Conservation (phyloP, 2,888 invertebrate genomes). For the Drosophila infuscata region DNA sequence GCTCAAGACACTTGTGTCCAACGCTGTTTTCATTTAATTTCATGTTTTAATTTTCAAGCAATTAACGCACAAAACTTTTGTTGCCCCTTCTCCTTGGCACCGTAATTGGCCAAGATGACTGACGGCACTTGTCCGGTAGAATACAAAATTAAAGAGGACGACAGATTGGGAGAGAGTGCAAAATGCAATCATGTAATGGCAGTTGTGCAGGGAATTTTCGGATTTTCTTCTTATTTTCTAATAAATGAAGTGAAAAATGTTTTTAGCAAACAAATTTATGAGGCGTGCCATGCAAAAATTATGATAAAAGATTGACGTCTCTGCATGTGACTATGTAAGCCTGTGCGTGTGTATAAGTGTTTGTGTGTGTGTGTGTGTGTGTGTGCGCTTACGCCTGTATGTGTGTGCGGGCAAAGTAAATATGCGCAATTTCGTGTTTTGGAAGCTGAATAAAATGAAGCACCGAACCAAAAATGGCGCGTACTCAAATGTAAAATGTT, state of each 20-base stretch:
- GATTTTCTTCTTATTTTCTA: conserved; percentile 42
- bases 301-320: conserved; percentile 71
- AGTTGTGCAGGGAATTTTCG: not conserved
- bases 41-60: conserved; percentile 78
- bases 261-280: conserved; percentile 78
- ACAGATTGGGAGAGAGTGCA: not conserved
- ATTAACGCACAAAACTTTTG: conserved; percentile 67
- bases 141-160: conserved; percentile 28
- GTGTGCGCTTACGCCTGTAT: not conserved
- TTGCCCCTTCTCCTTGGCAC: not conserved
- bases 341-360: conserved; percentile 16
- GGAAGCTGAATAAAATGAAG: conserved; percentile 69
- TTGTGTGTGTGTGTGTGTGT: conserved; percentile 25
- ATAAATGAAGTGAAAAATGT: conserved; percentile 80
- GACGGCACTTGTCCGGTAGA: conserved; percentile 41
- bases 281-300: conserved; percentile 69
- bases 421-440: conserved; percentile 80
- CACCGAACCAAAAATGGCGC: conserved; percentile 75
- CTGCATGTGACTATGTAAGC: conserved; percentile 4
- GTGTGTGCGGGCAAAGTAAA: conserved; percentile 60
- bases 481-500: conserved; percentile 77
- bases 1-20: conserved; percentile 67
- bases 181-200: conserved; percentile 39
- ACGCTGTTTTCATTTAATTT: conserved; percentile 80
- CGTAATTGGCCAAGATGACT: conserved; percentile 56